Base-by-base conservation (phyloP, 2,797 vertebrate species). In the Aplochiton taeniatus region DNA sequence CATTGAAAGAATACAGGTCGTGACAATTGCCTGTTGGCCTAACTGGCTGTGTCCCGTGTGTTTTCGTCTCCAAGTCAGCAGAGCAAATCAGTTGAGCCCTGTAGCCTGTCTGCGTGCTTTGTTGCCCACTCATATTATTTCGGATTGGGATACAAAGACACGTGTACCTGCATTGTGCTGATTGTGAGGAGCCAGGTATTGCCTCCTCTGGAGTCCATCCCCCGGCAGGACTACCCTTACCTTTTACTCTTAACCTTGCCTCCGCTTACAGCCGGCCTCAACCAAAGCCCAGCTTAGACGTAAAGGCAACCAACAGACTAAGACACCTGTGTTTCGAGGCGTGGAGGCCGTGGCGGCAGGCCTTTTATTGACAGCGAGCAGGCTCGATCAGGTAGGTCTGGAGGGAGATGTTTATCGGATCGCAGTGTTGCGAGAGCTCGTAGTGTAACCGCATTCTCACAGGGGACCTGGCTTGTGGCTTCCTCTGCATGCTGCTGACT, bases 241-340 rank as follows among this genome's bases (percentile, higher is more conserved):
- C 31, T 31, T 31, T 31, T 6, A 31, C 3, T 31, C 31, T 31
- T 31, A 31, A 31, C 31, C 31, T 31, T 31, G 31, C 31, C 6
- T 2, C 31, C 6, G 31, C 31, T 31, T 31, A 31, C 19, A 19
- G 17, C 10, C 20, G 14, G 45, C 17, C 52, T 0, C n/a, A 18
- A 18, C 11, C 4, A 17, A 51, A 43, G 45, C 17, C 44, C 44
- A 10, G 12, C 17, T 47, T 16, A 1, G 43, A 9, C 13, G 58
- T 46, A 6, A 20, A 19, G 42, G 66, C 53, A 58, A 61, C 47
- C 19, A 47, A 13, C 19, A n/a, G 14, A n/a, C 6, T n/a, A 50
- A 51, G 3, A 11, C 19, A 42, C 60, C 14, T 68, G 63, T 68
- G 67, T 60, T 68, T 44, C 42, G 66, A 55, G 49, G 49, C 14